phyloP scores from a whole-genome alignment of 2,113 vertebrate species.

The Cololabis saira region DNA sequence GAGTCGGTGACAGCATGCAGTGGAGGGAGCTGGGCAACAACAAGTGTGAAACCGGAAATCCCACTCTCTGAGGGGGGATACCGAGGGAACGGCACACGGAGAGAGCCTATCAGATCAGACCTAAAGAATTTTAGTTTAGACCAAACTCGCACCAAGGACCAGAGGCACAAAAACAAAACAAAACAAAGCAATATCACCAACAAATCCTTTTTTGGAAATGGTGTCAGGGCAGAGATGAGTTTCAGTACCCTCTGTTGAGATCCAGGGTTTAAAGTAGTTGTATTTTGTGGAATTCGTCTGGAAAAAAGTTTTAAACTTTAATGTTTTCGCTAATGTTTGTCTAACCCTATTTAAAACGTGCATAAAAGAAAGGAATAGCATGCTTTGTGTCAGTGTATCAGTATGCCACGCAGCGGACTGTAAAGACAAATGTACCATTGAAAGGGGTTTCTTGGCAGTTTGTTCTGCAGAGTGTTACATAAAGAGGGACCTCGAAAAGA shows the following conservation, averaged over 20 bases:
- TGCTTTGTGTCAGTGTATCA: constrained; percentile 36
- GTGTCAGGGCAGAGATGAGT: neutral
- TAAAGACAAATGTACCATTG: constrained; percentile 13
- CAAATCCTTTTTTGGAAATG: neutral
- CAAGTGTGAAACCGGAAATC: constrained; percentile 69
- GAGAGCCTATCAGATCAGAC: constrained; percentile 18
- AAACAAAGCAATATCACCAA: neutral
- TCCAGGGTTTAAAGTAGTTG: neutral
- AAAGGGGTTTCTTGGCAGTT: constrained; percentile 43
- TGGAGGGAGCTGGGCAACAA: constrained; percentile 55
- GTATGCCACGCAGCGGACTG: constrained; percentile 29
- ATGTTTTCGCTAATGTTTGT: neutral
- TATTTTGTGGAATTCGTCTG: neutral
- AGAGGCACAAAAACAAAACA: neutral
- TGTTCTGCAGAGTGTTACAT: constrained; percentile 30
- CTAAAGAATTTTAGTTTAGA: constrained; percentile 19
- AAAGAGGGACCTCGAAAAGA: constrained; percentile 30
- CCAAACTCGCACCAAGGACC: constrained; percentile 14
- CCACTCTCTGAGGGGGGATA: constrained; percentile 51
- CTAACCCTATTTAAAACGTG: neutral
- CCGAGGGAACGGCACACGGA: constrained; percentile 12
- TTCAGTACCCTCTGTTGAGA: constrained; percentile 3
- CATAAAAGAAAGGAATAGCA: constrained; percentile 8
- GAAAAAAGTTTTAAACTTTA: neutral
- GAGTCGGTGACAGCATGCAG: constrained; percentile 36